Evolutionary conservation across 1,140 invertebrate species (phyloP).

Genomic region (Triops longicaudatus): DNA sequence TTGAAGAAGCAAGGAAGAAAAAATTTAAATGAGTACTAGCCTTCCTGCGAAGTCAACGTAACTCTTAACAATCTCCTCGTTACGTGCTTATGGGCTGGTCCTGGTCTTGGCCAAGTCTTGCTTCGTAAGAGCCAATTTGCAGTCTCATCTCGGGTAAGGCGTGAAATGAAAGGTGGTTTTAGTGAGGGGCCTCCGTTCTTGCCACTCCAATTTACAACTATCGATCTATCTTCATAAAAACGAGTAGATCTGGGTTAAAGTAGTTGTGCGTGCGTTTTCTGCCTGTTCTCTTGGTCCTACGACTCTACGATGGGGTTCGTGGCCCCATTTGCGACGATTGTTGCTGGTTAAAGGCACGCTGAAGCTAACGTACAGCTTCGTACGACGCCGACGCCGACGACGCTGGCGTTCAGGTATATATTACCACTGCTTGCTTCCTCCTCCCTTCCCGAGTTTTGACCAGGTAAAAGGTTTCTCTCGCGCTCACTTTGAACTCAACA

Average conservation of each 20-base stretch:
- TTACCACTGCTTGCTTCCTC: not conserved
- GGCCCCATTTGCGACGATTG: slow-evolving; percentile 4
- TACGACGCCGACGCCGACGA: slow-evolving; percentile 7
- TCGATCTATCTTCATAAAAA: slow-evolving; percentile 8
- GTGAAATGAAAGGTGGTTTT: not conserved
- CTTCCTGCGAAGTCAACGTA: not conserved
- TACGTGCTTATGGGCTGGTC: not conserved
- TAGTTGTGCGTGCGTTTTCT: slow-evolving; percentile 1
- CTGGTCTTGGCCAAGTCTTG: not conserved
- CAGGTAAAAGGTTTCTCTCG: not conserved
- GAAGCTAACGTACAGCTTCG: not conserved
- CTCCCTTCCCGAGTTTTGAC: not conserved
- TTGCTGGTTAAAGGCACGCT: not conserved
- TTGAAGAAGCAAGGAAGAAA: not conserved
- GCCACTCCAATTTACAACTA: slow-evolving; percentile 10
- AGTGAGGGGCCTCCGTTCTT: not conserved
- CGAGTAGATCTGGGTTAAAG: not conserved
- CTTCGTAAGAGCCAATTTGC: not conserved
- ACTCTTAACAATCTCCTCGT: not conserved
- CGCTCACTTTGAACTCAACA: slow-evolving; percentile 7
- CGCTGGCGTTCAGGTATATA: not conserved
- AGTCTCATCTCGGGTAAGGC: slow-evolving; percentile 9
- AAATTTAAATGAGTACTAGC: not conserved
- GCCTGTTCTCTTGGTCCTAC: too few species aligned
- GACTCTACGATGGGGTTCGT: not conserved